Evolutionary conservation across 2,113 vertebrate species (phyloP).

Genomic region (Lichenostomus cassidix): DNA sequence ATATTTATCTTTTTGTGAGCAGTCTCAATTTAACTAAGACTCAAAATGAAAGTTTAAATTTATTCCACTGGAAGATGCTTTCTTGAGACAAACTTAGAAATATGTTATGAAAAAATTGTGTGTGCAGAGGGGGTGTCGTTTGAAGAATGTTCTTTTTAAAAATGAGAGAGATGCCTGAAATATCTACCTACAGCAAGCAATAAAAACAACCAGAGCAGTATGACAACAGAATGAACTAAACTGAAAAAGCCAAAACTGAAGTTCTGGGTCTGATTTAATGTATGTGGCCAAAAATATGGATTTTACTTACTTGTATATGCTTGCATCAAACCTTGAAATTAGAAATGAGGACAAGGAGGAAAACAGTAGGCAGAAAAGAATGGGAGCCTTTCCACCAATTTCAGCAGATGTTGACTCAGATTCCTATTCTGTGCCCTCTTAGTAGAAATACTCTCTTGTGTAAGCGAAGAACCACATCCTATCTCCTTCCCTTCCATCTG

Average conservation of each 20-base stretch:
- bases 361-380: not conserved
- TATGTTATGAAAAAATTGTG: not conserved
- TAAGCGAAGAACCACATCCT: not conserved
- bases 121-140: not conserved
- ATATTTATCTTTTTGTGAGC: not conserved
- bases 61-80: not conserved
- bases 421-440: not conserved
- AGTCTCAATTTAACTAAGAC: not conserved
- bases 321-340: not conserved
- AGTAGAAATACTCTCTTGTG: not conserved
- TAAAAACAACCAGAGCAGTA: not conserved
- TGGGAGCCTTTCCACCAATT: not conserved
- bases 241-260: not conserved
- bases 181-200: not conserved
- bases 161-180: not conserved
- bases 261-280: not conserved
- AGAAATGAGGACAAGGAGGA: not conserved
- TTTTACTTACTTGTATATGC: not conserved
- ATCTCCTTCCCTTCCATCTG: not conserved
- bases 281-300: not conserved
- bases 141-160: not conserved
- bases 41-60: not conserved
- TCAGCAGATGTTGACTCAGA: not conserved
- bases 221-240: not conserved
- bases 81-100: not conserved